These are phyloP conservation scores for Petaurus breviceps DNA, from an alignment of 2,113 vertebrate species.

Conservation along the genomic window DNA sequence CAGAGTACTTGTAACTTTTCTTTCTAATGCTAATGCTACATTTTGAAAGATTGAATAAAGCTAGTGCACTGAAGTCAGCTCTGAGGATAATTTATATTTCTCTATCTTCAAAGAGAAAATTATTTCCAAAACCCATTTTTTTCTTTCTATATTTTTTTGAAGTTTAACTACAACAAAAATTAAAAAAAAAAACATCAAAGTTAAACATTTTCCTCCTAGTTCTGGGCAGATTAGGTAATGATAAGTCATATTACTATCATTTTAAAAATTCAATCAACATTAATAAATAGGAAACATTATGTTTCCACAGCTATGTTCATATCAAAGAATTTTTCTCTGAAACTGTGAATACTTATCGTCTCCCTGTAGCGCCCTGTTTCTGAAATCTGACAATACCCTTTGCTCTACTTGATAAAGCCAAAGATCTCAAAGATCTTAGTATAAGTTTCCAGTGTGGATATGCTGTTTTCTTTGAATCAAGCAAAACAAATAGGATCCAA, in stretches of 20 bases:
- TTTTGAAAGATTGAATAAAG: background rate
- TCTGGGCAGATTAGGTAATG: background rate
- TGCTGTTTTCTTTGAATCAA: constrained; percentile 41
- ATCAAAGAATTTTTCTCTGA: constrained; percentile 8
- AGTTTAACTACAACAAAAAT: background rate
- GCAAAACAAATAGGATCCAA: constrained; percentile 41
- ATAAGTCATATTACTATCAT: constrained; percentile 2
- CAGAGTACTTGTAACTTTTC: background rate
- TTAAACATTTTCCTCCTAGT: background rate
- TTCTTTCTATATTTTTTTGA: background rate
- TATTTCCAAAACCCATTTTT: background rate
- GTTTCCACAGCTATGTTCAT: too few relatives aligned
- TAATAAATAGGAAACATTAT: constrained; percentile 6
- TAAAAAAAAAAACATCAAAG: background rate
- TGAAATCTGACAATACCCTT: constrained; percentile 24
- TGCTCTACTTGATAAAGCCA: constrained; percentile 8
- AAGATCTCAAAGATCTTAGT: background rate
- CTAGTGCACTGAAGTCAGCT: background rate
- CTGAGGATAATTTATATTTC: background rate
- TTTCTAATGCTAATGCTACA: background rate
- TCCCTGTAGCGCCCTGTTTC: background rate
- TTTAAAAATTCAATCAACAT: background rate
- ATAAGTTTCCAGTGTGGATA: background rate
- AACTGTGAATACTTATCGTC: constrained; percentile 25
- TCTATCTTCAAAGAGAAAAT: constrained; percentile 7